Evolutionary conservation across 2,797 vertebrate species (phyloP).

Genomic region (Hapalemur alaotrensis): DNA sequence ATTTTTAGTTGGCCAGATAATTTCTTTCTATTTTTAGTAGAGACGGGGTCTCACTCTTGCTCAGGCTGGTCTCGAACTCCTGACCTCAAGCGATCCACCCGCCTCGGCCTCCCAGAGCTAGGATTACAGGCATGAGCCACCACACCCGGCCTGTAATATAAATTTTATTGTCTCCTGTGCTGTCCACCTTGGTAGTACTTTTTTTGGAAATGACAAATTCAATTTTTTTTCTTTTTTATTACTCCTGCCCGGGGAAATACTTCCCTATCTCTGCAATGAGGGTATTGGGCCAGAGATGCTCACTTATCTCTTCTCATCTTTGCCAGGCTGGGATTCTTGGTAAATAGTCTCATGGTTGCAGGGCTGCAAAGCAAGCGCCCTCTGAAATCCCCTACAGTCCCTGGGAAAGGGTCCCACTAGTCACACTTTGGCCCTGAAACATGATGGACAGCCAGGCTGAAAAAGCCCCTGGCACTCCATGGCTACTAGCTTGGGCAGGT

Average conservation of each 20-base stretch:
- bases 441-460: background rate
- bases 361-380: background rate
- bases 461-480: background rate
- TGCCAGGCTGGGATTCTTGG: conserved; percentile 4
- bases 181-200: background rate
- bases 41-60: too few relatives aligned
- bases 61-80: too few relatives aligned
- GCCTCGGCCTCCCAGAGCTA: too few relatives aligned
- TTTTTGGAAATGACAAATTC: conserved; percentile 13
- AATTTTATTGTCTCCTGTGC: conserved; percentile 56
- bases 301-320: background rate
- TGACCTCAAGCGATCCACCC: too few relatives aligned
- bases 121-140: too few relatives aligned
- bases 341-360: background rate
- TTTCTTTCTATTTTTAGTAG: too few relatives aligned
- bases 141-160: too few relatives aligned
- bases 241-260: background rate
- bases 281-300: background rate
- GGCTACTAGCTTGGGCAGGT: background rate
- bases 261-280: background rate
- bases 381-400: background rate
- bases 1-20: too few relatives aligned
- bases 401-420: background rate
- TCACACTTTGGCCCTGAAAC: background rate
- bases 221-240: background rate